Evolutionary conservation across 2,113 vertebrate genomes (phyloP).

Genomic region (Ceratotherium simum): DNA sequence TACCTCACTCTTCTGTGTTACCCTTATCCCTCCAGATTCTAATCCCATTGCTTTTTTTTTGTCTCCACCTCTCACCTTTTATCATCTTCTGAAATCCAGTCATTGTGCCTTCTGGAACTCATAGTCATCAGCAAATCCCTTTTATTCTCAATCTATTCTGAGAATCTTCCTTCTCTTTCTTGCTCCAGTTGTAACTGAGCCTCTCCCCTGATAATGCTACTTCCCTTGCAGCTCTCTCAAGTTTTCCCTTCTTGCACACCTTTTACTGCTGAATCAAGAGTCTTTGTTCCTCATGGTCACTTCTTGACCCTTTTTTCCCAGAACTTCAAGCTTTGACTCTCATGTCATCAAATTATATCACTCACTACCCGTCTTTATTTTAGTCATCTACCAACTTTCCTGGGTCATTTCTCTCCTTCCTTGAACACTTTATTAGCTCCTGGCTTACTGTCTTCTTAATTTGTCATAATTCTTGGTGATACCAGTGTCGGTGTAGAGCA

Average conservation of each 20-base stretch:
- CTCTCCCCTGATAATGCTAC: neutral
- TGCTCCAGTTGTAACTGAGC: neutral
- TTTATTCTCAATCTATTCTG: neutral
- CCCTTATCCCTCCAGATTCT: neutral
- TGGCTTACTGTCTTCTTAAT: neutral
- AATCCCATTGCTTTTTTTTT: neutral
- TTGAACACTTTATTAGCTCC: neutral
- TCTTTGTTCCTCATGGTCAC: neutral
- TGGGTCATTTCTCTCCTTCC: neutral
- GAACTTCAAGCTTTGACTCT: neutral
- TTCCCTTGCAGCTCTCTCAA: neutral
- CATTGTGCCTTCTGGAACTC: neutral
- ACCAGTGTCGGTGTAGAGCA: neutral
- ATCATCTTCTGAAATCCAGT: neutral
- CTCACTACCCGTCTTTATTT: neutral
- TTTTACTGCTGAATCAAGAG: neutral
- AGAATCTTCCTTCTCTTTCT: neutral
- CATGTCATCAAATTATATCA: neutral
- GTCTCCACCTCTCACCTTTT: neutral
- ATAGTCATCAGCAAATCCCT: neutral
- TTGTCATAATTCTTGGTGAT: neutral
- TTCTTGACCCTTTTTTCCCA: neutral
- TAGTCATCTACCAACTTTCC: neutral
- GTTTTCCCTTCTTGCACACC: neutral
- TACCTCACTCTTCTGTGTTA: neutral